Base-by-base conservation (phyloP, 2,113 vertebrate species). In the Xiphophorus couchianus region DNA sequence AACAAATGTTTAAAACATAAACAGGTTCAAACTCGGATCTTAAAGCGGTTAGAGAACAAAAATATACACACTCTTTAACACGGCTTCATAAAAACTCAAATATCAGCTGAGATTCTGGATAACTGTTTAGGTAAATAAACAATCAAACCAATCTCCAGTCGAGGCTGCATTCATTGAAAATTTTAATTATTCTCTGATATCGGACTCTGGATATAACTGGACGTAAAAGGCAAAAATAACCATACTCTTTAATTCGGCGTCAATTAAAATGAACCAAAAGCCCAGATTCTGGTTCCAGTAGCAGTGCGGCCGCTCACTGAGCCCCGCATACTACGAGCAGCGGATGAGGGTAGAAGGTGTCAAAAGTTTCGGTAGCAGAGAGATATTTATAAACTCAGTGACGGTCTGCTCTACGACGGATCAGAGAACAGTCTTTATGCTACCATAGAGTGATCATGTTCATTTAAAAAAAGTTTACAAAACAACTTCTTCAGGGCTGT, bases 371-470 rank as follows among this genome's bases (percentile, higher is more conserved):
- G 19, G 9, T 37, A 65, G 73, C 78, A 73, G 12, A 25, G 17
- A 29, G 62, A 25, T 1, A 7, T 1, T 22, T 9, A 27, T 3
- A n/a, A 44, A 69, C 31, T 14, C 8, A 15, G 2, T 4, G 13
- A 0, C 5, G 12, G 17, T 33, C 0, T 51, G 22, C 1, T 51
- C 2, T 22, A 0, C 0, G 73, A 73, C 76, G 83, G 1, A 62
- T 22, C 22, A 51, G 0, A 7, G 0, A 66, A 1, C 7, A 14
- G 29, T 1, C 5, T 4, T 9, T 8, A 7, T 5, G 0, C 1
- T 19, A 2, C 11, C 27, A 0, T 2, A 22, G 8, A 29, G 0
- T 0, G 5, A 0, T 13, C 17, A 13, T 4, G 14, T 0, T 8
- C 1, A 9, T 7, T 6, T 1, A 1, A 5, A 5, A 1, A 27